Evolutionary conservation across 2,888 invertebrate genomes (phyloP).

Genomic region (Pyrgus malvae): DNA sequence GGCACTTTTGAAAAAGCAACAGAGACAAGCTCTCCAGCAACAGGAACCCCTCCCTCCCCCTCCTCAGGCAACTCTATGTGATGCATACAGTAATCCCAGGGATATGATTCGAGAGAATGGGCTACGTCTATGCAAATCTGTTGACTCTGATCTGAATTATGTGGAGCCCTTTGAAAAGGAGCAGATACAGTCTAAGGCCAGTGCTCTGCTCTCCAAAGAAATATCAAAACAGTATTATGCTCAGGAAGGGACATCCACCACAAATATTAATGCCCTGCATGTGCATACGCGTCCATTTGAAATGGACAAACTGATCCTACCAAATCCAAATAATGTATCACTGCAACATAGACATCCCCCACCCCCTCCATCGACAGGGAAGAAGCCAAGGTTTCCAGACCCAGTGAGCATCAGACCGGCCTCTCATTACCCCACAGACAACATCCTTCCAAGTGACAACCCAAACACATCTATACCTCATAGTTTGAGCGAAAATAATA

Average conservation of each 20-base stretch:
- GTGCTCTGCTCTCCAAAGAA: conserved; percentile 70
- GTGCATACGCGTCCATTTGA: conserved; percentile 57
- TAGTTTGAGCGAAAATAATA: conserved; percentile 72
- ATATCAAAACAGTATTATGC: conserved; percentile 65
- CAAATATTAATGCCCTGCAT: conserved; percentile 50
- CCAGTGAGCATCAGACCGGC: conserved; percentile 74
- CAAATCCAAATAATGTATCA: conserved; percentile 42
- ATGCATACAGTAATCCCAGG: conserved; percentile 73
- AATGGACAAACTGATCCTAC: conserved; percentile 42
- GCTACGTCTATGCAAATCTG: conserved; percentile 70
- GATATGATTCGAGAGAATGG: conserved; percentile 68
- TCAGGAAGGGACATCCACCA: conserved; percentile 54
- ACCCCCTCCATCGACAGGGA: conserved; percentile 60
- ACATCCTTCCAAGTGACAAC: conserved; percentile 44
- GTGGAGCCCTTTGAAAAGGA: conserved; percentile 78
- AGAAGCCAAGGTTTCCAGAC: conserved; percentile 75
- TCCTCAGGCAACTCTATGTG: conserved; percentile 62
- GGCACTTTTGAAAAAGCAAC: conserved; percentile 72
- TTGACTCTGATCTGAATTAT: conserved; percentile 74
- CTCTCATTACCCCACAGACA: conserved; percentile 69
- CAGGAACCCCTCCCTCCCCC: conserved; percentile 39
- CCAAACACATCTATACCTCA: conserved; percentile 53
- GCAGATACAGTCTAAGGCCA: conserved; percentile 71
- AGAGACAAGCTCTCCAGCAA: conserved; percentile 57
- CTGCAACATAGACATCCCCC: conserved; percentile 69